Percentiles rank a stretch among this genome's conserved stretches.
phyloP scores from a whole-genome alignment of 37 sponge, comb jelly and placozoan genomes.

The Cliona cf. orientalis region DNA sequence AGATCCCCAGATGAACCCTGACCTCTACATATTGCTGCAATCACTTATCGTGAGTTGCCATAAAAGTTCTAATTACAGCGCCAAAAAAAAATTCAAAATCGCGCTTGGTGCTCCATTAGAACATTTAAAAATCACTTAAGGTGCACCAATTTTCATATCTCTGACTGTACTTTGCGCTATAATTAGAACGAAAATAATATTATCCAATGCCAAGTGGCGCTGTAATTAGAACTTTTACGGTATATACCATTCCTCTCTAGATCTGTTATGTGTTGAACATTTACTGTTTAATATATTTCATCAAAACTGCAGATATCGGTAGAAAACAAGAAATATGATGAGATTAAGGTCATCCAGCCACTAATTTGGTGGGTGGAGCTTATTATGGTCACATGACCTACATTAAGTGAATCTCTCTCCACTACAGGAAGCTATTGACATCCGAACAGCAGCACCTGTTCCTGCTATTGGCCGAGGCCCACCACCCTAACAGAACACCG shows the following conservation, averaged over 20 bases:
- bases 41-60: constrained; percentile 35
- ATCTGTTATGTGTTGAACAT: not conserved
- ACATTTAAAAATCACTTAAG: too few species aligned
- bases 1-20: not conserved
- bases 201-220: too few species aligned
- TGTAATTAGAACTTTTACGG: too few species aligned
- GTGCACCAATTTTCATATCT: too few species aligned
- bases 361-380: constrained; percentile 13
- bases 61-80: too few species aligned
- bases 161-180: too few species aligned
- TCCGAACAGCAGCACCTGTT: constrained; percentile 33
- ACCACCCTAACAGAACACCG: constrained; percentile 10
- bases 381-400: not conserved
- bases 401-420: not conserved
- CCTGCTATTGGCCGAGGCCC: constrained; percentile 17
- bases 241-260: not conserved
- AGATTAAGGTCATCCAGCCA: constrained; percentile 31
- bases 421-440: constrained; percentile 8
- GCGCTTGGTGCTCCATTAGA: too few species aligned
- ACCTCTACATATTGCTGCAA: constrained; percentile 35
- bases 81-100: too few species aligned
- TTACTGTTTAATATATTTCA: not conserved
- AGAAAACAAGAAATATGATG: constrained; percentile 8
- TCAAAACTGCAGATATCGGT: not conserved
- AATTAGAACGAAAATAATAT: too few species aligned